Evolutionary conservation across 1,140 invertebrate species (phyloP).

Genomic region (Hyposmocoma kahamanoa): DNA sequence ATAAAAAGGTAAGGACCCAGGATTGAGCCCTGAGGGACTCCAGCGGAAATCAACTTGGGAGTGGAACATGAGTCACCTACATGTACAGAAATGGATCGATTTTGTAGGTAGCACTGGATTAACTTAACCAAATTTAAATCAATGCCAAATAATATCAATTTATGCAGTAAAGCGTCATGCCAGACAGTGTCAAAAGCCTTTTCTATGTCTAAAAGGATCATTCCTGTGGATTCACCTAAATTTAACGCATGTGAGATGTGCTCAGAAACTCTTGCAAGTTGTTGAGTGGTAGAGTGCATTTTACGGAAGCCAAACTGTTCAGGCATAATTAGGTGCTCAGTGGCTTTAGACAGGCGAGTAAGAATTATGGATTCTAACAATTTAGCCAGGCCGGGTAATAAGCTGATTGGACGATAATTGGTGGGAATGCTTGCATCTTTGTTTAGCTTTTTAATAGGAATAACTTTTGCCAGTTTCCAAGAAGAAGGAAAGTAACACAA

Average conservation of each 20-base stretch:
- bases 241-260: not conserved
- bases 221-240: not conserved
- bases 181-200: constrained; percentile 1
- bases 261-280: not conserved
- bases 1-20: no score
- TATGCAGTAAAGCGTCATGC: not conserved
- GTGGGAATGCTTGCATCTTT: not conserved
- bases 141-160: no score
- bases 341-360: not conserved
- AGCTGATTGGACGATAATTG: constrained; percentile 6
- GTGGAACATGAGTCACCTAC: no score
- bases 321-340: not conserved
- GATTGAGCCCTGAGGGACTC: no score
- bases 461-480: constrained; percentile 5
- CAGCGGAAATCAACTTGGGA: no score
- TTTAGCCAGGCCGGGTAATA: not conserved
- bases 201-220: constrained; percentile 1
- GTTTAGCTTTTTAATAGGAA: not conserved
- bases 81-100: no score
- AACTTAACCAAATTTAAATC: no score
- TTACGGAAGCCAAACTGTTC: constrained; percentile 3
- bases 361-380: not conserved
- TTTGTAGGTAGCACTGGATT: no score
- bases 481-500: not conserved
- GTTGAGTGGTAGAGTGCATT: not conserved